Conservation (phyloP, 2,113 vertebrate genomes). For the Ictalurus punctatus region DNA sequence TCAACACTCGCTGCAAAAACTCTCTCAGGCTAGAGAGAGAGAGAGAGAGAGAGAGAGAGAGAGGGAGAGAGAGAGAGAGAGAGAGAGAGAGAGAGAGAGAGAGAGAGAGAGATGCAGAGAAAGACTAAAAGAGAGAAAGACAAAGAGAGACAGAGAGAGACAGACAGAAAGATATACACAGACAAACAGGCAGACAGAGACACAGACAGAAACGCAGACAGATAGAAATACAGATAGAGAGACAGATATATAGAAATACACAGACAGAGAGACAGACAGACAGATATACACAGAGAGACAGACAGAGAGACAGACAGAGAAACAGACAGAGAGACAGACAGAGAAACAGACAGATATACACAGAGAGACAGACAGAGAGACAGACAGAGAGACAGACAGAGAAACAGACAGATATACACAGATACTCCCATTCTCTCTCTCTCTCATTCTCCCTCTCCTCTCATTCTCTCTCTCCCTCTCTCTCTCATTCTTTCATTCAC, state of each 20-base stretch:
- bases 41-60: conserved; percentile 39
- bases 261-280: too few relatives aligned
- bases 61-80: not conserved
- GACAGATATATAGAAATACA: not conserved
- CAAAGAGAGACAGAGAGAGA: not conserved
- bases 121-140: too few relatives aligned
- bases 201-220: not conserved
- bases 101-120: too few relatives aligned
- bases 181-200: not conserved
- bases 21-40: conserved; percentile 61
- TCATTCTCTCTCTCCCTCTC: too few relatives aligned
- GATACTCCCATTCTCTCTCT: not conserved
- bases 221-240: not conserved
- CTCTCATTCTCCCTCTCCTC: too few relatives aligned
- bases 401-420: too few relatives aligned
- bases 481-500: too few relatives aligned
- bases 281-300: not conserved
- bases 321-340: not conserved
- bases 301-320: not conserved
- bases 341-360: not conserved
- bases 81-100: too few relatives aligned
- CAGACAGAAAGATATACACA: not conserved
- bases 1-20: conserved; percentile 67
- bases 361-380: not conserved
- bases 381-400: not conserved